phyloP scores from a whole-genome alignment of 1,140 invertebrate species.

The Doryteuthis pealeii region DNA sequence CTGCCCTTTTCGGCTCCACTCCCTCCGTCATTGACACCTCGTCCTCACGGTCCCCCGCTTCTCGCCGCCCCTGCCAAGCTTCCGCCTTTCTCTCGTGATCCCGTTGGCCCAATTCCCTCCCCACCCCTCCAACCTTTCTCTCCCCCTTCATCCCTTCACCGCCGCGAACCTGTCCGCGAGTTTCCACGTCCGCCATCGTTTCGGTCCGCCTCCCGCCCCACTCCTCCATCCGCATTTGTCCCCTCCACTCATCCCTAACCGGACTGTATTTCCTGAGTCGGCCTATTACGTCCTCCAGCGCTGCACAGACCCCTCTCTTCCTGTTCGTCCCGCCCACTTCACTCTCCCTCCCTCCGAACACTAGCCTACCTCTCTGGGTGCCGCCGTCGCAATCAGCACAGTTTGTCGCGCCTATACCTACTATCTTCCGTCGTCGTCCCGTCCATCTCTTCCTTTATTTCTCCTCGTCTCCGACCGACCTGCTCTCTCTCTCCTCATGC shows the following conservation, averaged over 20 bases:
- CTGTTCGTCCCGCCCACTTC: neutral
- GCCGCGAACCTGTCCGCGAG: neutral
- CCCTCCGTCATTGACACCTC: neutral
- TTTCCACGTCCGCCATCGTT: neutral
- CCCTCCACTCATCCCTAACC: neutral
- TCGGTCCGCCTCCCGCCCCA: neutral
- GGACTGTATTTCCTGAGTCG: neutral
- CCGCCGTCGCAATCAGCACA: too few relatives aligned
- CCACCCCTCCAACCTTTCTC: neutral
- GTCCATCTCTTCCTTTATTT: too few relatives aligned
- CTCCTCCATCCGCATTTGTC: neutral
- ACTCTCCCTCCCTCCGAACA: too few relatives aligned
- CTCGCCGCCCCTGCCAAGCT: neutral
- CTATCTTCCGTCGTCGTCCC: too few relatives aligned
- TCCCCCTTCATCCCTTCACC: neutral
- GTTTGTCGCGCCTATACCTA: too few relatives aligned
- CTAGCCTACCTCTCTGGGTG: too few relatives aligned
- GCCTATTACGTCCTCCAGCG: neutral
- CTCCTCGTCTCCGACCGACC: too few relatives aligned
- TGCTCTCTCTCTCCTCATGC: too few relatives aligned
- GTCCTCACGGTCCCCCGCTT: neutral
- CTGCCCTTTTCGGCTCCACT: neutral
- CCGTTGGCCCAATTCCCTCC: too few relatives aligned
- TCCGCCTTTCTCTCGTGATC: neutral
- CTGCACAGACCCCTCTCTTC: neutral